phyloP scores from a whole-genome alignment of 2,888 invertebrate genomes.

The Sisyra terminalis region DNA sequence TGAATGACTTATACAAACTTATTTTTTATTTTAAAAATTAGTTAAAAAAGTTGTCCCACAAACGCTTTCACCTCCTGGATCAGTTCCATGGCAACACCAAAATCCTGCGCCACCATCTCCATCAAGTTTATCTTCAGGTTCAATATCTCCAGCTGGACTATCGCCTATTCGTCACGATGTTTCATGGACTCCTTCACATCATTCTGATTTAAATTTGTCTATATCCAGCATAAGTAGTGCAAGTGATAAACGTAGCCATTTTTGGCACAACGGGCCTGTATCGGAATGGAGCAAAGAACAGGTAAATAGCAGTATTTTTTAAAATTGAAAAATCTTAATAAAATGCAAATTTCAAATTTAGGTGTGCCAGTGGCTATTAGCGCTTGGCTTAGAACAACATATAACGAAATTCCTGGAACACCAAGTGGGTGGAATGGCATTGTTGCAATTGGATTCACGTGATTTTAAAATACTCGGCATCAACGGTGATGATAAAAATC shows the following conservation, averaged over 20 bases:
- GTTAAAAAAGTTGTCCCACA: slow-evolving; percentile 49
- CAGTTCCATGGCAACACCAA: slow-evolving; percentile 42
- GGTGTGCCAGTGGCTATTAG: slow-evolving; percentile 85
- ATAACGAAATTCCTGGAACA: slow-evolving; percentile 76
- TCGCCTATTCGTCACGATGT: slow-evolving; percentile 23
- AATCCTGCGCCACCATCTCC: slow-evolving; percentile 42
- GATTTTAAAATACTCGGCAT: slow-evolving; percentile 81
- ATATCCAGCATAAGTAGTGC: slow-evolving; percentile 40
- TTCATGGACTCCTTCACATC: slow-evolving; percentile 32
- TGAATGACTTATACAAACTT: background rate
- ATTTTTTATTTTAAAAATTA: slow-evolving; percentile 19
- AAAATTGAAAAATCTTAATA: background rate
- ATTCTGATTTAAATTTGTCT: slow-evolving; percentile 38
- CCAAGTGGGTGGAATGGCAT: slow-evolving; percentile 72
- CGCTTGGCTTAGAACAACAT: slow-evolving; percentile 72
- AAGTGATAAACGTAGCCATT: slow-evolving; percentile 41
- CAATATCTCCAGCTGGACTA: slow-evolving; percentile 32
- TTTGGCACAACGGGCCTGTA: slow-evolving; percentile 53
- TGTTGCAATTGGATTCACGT: slow-evolving; percentile 76
- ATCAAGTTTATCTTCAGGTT: slow-evolving; percentile 45
- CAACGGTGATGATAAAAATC: slow-evolving; percentile 61
- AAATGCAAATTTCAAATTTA: too few relatives aligned
- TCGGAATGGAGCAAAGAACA: slow-evolving; percentile 66
- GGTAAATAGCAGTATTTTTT: too few relatives aligned
- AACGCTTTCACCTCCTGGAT: slow-evolving; percentile 42